Conservation (phyloP, 2,113 vertebrate species). For the Vidua macroura region DNA sequence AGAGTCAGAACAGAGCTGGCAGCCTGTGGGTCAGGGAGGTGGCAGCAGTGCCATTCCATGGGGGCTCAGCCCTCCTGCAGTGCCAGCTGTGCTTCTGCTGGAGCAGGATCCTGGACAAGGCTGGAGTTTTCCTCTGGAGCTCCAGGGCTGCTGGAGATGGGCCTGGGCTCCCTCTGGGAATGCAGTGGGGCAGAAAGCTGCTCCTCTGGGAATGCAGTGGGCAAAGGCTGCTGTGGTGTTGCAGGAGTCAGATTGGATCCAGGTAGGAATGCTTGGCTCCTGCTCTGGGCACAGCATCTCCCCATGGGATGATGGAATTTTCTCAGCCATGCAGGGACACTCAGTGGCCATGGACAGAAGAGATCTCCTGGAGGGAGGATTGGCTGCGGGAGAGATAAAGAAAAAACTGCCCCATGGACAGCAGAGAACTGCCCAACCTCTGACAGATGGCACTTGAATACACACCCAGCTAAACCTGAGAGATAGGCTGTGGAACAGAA, state of each 20-base stretch:
- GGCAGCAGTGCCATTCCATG: background rate
- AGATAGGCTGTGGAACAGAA: background rate
- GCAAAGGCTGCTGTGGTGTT: background rate
- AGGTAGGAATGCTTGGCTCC: background rate
- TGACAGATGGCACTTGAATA: accelerated
- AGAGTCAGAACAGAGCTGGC: background rate
- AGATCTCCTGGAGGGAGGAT: background rate
- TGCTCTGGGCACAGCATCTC: background rate
- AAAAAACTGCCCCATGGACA: background rate
- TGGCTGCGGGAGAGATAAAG: background rate
- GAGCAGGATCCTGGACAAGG: background rate
- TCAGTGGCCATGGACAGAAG: background rate
- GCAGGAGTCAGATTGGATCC: background rate
- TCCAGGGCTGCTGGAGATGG: background rate
- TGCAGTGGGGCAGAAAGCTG: background rate
- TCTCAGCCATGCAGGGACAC: background rate
- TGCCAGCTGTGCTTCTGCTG: background rate
- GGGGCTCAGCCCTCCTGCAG: background rate
- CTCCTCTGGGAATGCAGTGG: background rate
- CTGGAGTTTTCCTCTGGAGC: background rate
- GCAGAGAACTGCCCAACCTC: background rate
- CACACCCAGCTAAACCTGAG: background rate
- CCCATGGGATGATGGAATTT: background rate
- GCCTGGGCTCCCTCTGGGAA: background rate
- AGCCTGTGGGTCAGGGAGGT: background rate